Percentiles rank a stretch among this genome's conserved stretches.
These are phyloP conservation scores for Caenorhabditis briggsae DNA, from an alignment of 1,140 invertebrate species.

Conservation along the genomic window DNA sequence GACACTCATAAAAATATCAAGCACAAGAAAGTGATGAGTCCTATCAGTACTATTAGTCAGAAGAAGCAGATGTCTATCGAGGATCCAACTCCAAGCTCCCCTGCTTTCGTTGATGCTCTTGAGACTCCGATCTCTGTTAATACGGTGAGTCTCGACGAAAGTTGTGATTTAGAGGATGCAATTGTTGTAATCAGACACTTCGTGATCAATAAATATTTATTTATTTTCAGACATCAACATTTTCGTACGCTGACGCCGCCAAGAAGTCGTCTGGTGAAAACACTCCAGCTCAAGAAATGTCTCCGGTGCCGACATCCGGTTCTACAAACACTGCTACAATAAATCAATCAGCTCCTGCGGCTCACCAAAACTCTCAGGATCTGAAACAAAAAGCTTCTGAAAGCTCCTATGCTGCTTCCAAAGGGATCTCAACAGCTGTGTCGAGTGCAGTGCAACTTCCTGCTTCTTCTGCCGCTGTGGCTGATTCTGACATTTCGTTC, in stretches of 20 bases:
- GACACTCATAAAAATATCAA: conserved; percentile 2
- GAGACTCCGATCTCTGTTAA: conserved; percentile 27
- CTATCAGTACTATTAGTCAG: not conserved
- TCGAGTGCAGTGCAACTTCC: conserved; percentile 4
- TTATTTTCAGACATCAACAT: not conserved
- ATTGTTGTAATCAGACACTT: too few species aligned
- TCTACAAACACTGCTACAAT: not conserved
- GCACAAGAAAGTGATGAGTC: not conserved
- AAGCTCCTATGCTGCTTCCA: not conserved
- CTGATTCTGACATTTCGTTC: conserved; percentile 25
- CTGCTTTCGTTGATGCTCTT: not conserved
- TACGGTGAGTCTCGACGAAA: not conserved
- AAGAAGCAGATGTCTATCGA: conserved; percentile 9
- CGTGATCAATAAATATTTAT: not conserved
- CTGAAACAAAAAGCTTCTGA: not conserved
- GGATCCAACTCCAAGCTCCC: not conserved
- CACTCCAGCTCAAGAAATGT: conserved; percentile 18
- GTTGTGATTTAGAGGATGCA: too few species aligned
- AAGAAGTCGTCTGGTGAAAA: conserved; percentile 30
- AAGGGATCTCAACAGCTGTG: not conserved
- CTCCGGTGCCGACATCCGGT: not conserved
- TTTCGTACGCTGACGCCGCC: conserved; percentile 21
- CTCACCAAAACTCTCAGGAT: not conserved
- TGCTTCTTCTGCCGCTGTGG: not conserved
- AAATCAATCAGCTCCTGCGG: not conserved